Evolutionary conservation across 2,888 invertebrate species (phyloP), one percentile per base, ranked within the genome.

Genomic region (Imbricaverruca yamaguchii): DNA sequence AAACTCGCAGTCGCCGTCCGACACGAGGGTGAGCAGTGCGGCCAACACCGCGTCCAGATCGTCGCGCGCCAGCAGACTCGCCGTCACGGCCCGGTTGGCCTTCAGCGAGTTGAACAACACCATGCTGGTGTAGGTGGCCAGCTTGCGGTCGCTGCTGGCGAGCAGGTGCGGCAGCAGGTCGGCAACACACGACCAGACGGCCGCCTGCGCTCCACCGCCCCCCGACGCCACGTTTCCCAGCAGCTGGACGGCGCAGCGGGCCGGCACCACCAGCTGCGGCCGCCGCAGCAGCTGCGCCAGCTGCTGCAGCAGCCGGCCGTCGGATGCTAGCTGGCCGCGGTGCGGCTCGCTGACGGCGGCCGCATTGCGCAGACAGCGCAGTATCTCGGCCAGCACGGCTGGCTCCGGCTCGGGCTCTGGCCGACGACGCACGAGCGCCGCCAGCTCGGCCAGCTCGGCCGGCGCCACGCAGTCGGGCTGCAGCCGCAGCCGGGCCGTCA

Each of bases 311-410:
- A 53, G 53, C 57, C 1, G 53, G 83, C 86, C 92, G 93, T 90
- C 93, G 97, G 67, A 93, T 90, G 86, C 96, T 96, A 86, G 95
- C 94, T 84, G 95, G 92, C 87, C 97, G 96, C 85, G 95, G 94
- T 2, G 94, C 94, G 12, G 95, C 93, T 86, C 95, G 94, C 0
- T 96, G 94, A 56, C 97, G 89, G 85, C 94, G 95, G 4, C 95
- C 94, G 89, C 97, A 96, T 83, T 97, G 88, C 87, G 96, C 96
- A 85, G 95, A 94, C 85, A 95, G 94, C 84, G 95, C 93, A 86
- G 97, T 97, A 87, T 96, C 96, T 65, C 97, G 89, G 80, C 95
- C 93, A 84, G 95, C 92, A 87, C 97, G 96, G 81, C 92, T 86
- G 97, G 96, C 86, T 97, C 96, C 74, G 97, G 89, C 74, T 82